Evolutionary conservation across 2,797 vertebrate genomes (phyloP).

Genomic region (Scolopax rusticola): DNA sequence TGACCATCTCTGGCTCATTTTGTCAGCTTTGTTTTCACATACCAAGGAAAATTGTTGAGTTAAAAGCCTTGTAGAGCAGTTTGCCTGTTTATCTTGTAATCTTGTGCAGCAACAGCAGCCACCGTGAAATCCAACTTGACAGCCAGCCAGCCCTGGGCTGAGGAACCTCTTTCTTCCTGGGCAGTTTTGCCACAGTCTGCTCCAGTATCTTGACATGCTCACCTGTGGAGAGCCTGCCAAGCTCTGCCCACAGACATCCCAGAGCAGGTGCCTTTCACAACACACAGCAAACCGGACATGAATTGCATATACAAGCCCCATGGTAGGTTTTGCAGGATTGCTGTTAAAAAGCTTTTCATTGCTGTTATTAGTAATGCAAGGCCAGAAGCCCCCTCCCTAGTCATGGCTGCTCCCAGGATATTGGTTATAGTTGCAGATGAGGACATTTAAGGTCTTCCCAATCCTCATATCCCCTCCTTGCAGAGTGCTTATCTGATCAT

Average conservation of each 20-base stretch:
- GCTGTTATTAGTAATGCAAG: background rate
- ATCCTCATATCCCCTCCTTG: background rate
- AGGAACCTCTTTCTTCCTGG: background rate
- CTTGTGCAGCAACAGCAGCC: background rate
- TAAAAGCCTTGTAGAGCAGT: background rate
- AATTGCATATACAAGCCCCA: background rate
- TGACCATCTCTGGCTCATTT: background rate
- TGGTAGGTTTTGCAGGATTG: background rate
- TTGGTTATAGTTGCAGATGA: background rate
- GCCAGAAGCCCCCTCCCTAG: background rate
- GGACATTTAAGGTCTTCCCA: background rate
- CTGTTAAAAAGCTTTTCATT: background rate
- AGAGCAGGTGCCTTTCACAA: background rate
- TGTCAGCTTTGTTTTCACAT: background rate
- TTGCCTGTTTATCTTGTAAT: background rate
- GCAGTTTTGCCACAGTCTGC: background rate
- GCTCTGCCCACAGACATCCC: background rate
- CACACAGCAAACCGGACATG: background rate
- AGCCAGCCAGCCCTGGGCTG: background rate
- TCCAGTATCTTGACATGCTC: background rate
- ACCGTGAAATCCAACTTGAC: background rate
- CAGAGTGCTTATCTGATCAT: background rate
- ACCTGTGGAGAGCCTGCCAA: background rate
- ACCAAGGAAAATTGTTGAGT: background rate
- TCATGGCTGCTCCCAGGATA: background rate